Base-by-base conservation (phyloP, 2,888 invertebrate genomes). In the Thymelicus sylvestris region DNA sequence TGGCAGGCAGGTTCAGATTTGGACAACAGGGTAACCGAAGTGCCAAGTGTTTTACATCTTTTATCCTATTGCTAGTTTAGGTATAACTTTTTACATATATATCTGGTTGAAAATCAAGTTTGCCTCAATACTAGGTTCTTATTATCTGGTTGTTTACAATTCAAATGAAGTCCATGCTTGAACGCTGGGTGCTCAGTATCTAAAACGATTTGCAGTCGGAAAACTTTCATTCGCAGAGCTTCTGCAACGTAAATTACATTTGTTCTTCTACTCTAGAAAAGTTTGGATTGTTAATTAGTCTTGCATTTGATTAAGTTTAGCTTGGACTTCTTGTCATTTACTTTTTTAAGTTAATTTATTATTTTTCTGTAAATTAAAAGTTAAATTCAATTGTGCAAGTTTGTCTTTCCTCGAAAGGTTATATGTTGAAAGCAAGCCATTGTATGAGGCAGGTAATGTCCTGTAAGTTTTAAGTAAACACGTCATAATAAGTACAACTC, bases 191-290 rank as follows among this genome's bases (percentile, higher is more conserved):
- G 44, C 15, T 60, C 24, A 13, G 31, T 57, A 59, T 66, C 39
- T 63, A 47, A 15, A 63, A 63, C 63, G 55, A 68, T 63, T 69
- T 64, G 38, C 59, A 59, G 48, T 59, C 64, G 39, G 19, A 59
- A 57, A 69, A 63, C 55, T 63, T 57, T 57, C 39, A 38, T 69
- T 59, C 38, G 6, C 39, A 63, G 15, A 47, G 52, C 39, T 41
- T 55, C 55, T 38, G 52, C 41, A 15, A 65, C 65, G 65, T 65
- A 65, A 65, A 65, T 65, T 65, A 65, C 65, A 41, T 65, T 65
- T 55, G 55, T 62, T 61, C 24, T 55, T 63, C 52, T 19, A 15
- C 57, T 48, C 50, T 55, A 55, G 39, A 55, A 64, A 39, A 59
- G 38, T 39, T 38, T 39, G n/a, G 59, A 60, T 41, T 60, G 38